These are phyloP conservation scores for Meiosimyza decipiens DNA, from an alignment of 2,888 invertebrate genomes.

Conservation along the genomic window DNA sequence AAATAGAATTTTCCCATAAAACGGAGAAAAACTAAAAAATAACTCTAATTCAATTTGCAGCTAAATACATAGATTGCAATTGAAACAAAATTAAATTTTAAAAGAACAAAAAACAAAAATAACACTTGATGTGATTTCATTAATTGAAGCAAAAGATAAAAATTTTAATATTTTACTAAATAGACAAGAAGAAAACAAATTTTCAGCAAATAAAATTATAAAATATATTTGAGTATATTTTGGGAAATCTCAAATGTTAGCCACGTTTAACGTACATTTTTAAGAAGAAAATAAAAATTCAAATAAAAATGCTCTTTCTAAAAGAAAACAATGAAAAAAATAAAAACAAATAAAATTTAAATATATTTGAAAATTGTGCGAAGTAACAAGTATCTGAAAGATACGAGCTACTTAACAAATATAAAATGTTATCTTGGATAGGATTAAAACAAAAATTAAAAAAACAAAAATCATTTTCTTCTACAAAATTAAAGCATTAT, in stretches of 20 bases:
- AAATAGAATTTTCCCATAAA: constrained; percentile 68
- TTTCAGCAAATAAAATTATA: too few relatives aligned
- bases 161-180: too few relatives aligned
- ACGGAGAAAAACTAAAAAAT: constrained; percentile 62
- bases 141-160: not conserved
- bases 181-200: too few relatives aligned
- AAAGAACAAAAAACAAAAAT: constrained; percentile 26
- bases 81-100: constrained; percentile 27
- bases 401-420: constrained; percentile 15
- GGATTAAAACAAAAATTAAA: not conserved
- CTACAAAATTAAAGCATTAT: not conserved
- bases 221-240: constrained; percentile 19
- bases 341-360: not conserved
- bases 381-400: constrained; percentile 40
- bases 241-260: constrained; percentile 24
- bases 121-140: constrained; percentile 15
- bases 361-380: not conserved
- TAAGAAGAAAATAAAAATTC: not conserved
- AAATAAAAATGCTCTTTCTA: not conserved
- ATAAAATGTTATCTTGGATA: constrained; percentile 15
- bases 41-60: constrained; percentile 35
- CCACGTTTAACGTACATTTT: constrained; percentile 21
- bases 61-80: constrained; percentile 26
- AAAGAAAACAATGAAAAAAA: not conserved
- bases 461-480: not conserved